These are phyloP conservation scores for Ecdyonurus torrentis DNA, from an alignment of 2,888 invertebrate species.

Conservation along the genomic window DNA sequence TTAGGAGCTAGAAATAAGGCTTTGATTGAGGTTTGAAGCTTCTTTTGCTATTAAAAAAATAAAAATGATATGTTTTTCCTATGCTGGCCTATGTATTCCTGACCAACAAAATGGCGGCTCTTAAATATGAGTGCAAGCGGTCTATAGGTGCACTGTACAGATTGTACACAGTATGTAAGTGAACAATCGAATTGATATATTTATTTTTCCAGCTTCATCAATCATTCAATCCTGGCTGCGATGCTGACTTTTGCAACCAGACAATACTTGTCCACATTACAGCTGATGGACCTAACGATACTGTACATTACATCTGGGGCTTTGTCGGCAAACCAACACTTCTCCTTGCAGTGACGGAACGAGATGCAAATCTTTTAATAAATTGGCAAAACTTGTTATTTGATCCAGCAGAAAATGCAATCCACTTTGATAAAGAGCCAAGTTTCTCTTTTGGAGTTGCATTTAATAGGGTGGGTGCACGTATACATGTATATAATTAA, in stretches of 20 bases:
- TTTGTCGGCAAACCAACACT: slow-evolving; percentile 42
- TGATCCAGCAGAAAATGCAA: slow-evolving; percentile 19
- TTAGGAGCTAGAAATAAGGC: no score
- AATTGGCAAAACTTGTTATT: slow-evolving; percentile 29
- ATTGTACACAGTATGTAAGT: no score
- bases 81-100: no score
- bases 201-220: neutral
- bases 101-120: no score
- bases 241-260: slow-evolving; percentile 19
- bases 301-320: slow-evolving; percentile 49
- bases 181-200: no score
- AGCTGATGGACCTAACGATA: slow-evolving; percentile 38
- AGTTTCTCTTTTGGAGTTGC: slow-evolving; percentile 40
- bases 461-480: slow-evolving; percentile 47
- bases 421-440: slow-evolving; percentile 30
- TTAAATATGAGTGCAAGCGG: no score
- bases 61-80: no score
- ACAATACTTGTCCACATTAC: slow-evolving; percentile 33
- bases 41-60: no score
- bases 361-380: slow-evolving; percentile 30
- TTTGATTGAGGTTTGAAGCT: no score
- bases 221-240: slow-evolving; percentile 21
- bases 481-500: no score
- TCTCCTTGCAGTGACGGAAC: slow-evolving; percentile 33
- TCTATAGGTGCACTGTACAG: no score